These are phyloP conservation scores for Progne subis DNA, from an alignment of 2,113 vertebrate genomes.

Conservation along the genomic window DNA sequence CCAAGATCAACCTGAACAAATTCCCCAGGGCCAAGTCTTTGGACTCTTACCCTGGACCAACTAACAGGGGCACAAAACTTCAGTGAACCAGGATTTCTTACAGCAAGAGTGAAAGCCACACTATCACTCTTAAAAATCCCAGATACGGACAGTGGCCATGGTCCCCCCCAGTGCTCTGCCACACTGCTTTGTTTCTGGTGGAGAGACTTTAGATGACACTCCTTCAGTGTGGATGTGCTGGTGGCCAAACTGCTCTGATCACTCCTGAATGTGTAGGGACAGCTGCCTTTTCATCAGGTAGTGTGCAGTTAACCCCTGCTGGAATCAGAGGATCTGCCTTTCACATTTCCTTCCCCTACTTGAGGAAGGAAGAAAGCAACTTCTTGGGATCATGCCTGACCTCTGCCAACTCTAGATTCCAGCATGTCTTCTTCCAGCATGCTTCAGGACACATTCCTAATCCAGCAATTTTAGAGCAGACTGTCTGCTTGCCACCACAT, in stretches of 20 bases:
- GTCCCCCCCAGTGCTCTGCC: background rate
- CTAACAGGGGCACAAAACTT: background rate
- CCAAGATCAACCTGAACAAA: background rate
- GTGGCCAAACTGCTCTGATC: background rate
- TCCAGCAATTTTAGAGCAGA: background rate
- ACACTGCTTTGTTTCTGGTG: background rate
- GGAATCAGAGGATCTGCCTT: background rate
- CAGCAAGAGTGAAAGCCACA: background rate
- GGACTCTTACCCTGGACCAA: background rate
- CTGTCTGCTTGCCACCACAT: background rate
- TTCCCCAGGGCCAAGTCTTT: background rate
- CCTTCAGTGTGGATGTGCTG: background rate
- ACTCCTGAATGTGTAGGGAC: rapidly evolving
- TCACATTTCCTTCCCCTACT: background rate
- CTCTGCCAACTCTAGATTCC: background rate
- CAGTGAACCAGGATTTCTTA: background rate
- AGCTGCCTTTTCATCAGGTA: background rate
- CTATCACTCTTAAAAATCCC: background rate
- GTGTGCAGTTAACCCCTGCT: background rate
- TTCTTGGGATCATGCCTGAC: background rate
- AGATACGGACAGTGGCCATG: background rate
- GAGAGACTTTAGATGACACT: background rate
- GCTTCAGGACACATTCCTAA: background rate
- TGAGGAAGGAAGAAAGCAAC: background rate
- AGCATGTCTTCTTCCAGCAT: background rate